Base-by-base conservation (phyloP, 1,140 invertebrate genomes). In the Triops cancriformis region DNA sequence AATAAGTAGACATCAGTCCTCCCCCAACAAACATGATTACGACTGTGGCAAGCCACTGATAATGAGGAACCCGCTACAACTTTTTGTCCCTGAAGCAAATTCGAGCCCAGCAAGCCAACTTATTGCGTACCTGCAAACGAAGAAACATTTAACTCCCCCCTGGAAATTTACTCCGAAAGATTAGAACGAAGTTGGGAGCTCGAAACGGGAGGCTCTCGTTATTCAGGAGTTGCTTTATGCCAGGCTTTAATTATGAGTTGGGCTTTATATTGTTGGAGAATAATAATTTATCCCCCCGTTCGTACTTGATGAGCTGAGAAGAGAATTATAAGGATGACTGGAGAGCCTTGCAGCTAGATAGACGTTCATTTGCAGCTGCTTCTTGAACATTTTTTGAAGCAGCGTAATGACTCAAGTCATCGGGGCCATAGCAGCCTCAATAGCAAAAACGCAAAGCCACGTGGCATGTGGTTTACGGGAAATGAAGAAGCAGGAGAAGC, bases 391-490 rank as follows among this genome's bases (percentile, higher is more conserved):
- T 64, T n/a, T 64, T 64, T 64, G 0, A 64, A 64, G 23, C 51
- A 64, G 51, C 51, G 51, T 64, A 64, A 64, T 64, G 51, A 64
- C 51, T 10, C 51, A 64, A 45, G 51, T 23, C 51, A 64, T 23
- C 51, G 51, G 14, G 51, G 14, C 14, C 18, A 18, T 64, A 37
- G 31, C 31, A 12, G 0, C 23, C 51, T 18, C 23, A 64, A 23
- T 64, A n/a, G 51, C 51, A 64, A 64, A 43, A 64, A 23, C 23
- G 51, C 10, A 64, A 64, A 64, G 51, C 51, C 51, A 64, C 51
- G 51, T 64, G 51, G 51, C 51, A 64, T 64, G 51, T 64, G 51
- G 51, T 64, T 64, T 64, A 64, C 18, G 51, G 51, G 51, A 64
- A 64, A 23, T 64, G 51, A 64, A 64, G 51, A 23, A 45, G 43